Base-by-base conservation (phyloP, 2,888 invertebrate genomes). In the Proisotoma minuta region DNA sequence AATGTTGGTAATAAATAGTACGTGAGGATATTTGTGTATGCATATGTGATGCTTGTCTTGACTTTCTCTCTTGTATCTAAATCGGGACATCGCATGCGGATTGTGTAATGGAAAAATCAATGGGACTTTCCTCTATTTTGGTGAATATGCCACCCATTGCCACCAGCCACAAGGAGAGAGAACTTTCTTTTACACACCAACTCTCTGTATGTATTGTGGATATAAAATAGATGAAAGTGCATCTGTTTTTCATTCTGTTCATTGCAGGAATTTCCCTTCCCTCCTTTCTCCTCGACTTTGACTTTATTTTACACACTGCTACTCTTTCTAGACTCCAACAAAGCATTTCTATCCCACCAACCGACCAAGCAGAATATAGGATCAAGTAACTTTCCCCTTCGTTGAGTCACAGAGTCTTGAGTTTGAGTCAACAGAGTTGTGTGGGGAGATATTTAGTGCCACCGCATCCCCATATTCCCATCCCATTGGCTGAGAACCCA, bases 1-100 rank as follows among this genome's bases (percentile, higher is more conserved):
- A n/a, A n/a, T n/a, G n/a, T n/a, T n/a, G n/a, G n/a, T n/a, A n/a
- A n/a, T n/a, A n/a, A n/a, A n/a, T n/a, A n/a, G n/a, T n/a, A n/a
- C n/a, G n/a, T n/a, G n/a, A n/a, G n/a, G n/a, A n/a, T n/a, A 43
- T 43, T 12, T 5, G 18, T 43, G 5, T 15, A 4, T 43, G 43
- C 43, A 43, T n/a, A 20, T 5, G 20, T 4, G 43, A 43, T 43
- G 43, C 43, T 43, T 43, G 15, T 5, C 43, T 43, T 43, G n/a
- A 48, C 22, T 47, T 20, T 29, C 43, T 59, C 47, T 43, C 40
- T 47, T 29, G 22, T 68, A 71, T 71, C 71, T 69, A 71, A 70
- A 71, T 71, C 59, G 69, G 66, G 63, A 60, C 63, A 68, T 71
- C 66, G 71, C 71, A 71, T 71, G 71, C 63, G 65, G 59, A 57